These are phyloP conservation scores for Cyphomyrus plagiostoma DNA, from an alignment of 2,113 vertebrate species.

Conservation along the genomic window DNA sequence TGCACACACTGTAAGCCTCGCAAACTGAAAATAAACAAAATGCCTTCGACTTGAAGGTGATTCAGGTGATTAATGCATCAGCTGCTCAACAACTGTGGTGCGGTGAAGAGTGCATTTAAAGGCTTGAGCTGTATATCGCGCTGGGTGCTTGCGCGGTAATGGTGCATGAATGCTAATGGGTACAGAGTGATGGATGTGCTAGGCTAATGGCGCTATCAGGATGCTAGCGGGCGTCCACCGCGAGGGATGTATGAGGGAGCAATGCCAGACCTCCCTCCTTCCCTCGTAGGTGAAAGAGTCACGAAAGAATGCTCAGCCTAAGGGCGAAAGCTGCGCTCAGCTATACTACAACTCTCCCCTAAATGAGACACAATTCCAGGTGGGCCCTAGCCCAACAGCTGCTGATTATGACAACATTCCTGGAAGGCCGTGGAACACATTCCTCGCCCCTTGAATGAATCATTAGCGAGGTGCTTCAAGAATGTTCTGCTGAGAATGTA, in stretches of 20 bases:
- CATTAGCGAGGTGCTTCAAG: background rate
- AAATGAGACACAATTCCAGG: background rate
- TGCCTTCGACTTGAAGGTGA: background rate
- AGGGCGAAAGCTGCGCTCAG: background rate
- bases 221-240: background rate
- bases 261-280: background rate
- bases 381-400: background rate
- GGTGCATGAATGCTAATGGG: slow-evolving; percentile 17
- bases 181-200: background rate
- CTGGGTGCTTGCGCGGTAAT: slow-evolving; percentile 10
- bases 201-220: background rate
- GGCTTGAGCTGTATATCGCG: slow-evolving; percentile 9
- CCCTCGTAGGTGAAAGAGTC: background rate
- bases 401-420: background rate
- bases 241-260: background rate
- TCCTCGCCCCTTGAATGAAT: background rate
- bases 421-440: background rate
- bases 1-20: background rate
- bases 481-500: background rate
- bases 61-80: background rate
- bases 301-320: background rate
- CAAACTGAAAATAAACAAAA: background rate
- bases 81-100: background rate
- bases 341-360: background rate
- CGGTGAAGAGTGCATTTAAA: background rate